Conservation (phyloP, 2,113 vertebrate genomes). For the Pantherophis guttatus region DNA sequence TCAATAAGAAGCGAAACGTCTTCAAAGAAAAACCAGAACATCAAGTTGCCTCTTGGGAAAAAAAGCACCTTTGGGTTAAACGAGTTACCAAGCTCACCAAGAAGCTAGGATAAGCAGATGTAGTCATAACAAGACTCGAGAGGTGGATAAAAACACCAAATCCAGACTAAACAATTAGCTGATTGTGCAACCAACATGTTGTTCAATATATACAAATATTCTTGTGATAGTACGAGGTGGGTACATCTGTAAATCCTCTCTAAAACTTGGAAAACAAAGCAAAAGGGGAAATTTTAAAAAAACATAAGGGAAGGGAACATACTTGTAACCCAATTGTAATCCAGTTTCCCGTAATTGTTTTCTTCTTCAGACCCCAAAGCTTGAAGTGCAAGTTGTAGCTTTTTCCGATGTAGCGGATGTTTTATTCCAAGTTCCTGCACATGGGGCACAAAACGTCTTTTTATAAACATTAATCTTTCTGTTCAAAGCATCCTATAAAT, state of each 20-base stretch:
- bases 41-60: too few species aligned
- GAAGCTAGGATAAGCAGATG: too few species aligned
- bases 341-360: conserved; percentile 89
- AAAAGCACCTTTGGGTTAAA: too few species aligned
- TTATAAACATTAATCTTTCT: not conserved
- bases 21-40: too few species aligned
- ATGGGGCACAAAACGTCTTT: conserved; percentile 6
- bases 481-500: not conserved
- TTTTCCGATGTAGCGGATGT: conserved; percentile 90
- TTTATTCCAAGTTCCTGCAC: conserved; percentile 94
- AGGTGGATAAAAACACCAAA: too few species aligned
- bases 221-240: not conserved
- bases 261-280: not conserved
- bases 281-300: not conserved
- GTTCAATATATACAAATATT: not conserved
- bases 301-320: conserved; percentile 52
- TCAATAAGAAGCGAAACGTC: too few species aligned
- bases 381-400: conserved; percentile 93
- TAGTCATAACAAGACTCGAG: too few species aligned
- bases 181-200: not conserved
- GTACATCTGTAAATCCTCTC: too few species aligned
- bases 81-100: too few species aligned
- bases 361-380: conserved; percentile 95
- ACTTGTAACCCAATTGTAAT: conserved; percentile 98
- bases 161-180: too few species aligned